Base-by-base conservation (phyloP, 2,113 vertebrate species). In the Labeo catla region DNA sequence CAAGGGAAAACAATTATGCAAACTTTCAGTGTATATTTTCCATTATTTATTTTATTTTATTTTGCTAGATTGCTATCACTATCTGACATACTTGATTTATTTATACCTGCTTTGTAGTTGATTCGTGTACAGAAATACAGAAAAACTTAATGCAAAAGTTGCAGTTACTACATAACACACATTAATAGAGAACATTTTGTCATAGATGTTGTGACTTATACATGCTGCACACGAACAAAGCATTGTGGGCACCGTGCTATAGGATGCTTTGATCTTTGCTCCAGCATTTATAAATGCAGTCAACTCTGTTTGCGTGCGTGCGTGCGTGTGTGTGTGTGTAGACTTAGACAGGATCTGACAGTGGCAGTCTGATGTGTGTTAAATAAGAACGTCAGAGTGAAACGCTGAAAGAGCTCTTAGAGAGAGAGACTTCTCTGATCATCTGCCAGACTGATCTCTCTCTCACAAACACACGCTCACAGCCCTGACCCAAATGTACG, bases 351-450 rank as follows among this genome's bases (percentile, higher is more conserved):
- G 43, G 21, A 73, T 66, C 81, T 80, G 52, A 86, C 43, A 80
- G 54, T 15, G 78, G n/a, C 74, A 74, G 76, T 39, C 23, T 85
- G 80, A 82, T 85, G 28, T 39, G 76, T 66, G 43, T 83, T 83
- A 86, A 83, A 86, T 83, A 88, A 84, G 65, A 63, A 80, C 23
- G 23, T 52, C 61, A 59, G 76, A 82, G 66, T 78, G 15, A 86
- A 47, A 16, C 13, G 28, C 43, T 83, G 50, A 86, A 85, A 77
- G 61, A n/a, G 72, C 39, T 54, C 45, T 83, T 77, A 86, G 72
- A 86, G 61, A 13, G 21, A 86, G 61, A 85, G 59, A 28, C 23
- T 50, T 86, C 65, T 72, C 63, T 86, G 84, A 88, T 88, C 81
- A 82, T 54, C 73, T 76, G 54, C 54, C 80, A 76, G 57, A 68